A percentile compares a stretch with the other conserved stretches of the same genome.
Conservation (phyloP, 1,140 invertebrate species). For the Cardiocondyla obscurior region DNA sequence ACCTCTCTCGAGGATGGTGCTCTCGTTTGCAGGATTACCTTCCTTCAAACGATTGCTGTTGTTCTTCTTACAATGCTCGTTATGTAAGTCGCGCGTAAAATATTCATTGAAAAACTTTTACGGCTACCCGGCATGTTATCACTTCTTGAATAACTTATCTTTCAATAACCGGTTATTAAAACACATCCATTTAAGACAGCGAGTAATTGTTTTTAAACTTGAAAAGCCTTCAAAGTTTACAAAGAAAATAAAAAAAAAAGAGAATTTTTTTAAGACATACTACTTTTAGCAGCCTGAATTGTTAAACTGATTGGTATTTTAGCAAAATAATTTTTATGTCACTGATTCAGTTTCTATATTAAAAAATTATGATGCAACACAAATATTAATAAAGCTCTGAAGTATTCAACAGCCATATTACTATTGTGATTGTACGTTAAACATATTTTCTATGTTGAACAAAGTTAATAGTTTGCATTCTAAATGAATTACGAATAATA, state of each 20-base stretch:
- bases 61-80: constrained; percentile 62
- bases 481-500: too few species aligned
- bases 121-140: neutral
- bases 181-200: too few species aligned
- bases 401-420: neutral
- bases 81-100: constrained; percentile 67
- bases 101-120: neutral
- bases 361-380: neutral
- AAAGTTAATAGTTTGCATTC: neutral
- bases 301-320: neutral
- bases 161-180: too few species aligned
- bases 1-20: constrained; percentile 32
- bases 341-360: neutral
- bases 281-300: too few species aligned
- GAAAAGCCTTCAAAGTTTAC: neutral
- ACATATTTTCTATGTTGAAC: neutral
- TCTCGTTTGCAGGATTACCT: constrained; percentile 45
- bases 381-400: neutral
- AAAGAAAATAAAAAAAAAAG: neutral
- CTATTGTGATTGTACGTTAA: neutral
- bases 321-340: neutral
- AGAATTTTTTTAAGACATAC: neutral
- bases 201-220: neutral
- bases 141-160: neutral
- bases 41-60: constrained; percentile 57